Percentiles rank a stretch among this genome's conserved stretches.
These are phyloP conservation scores for Austrolebias charrua DNA, from an alignment of 2,797 vertebrate species.

Conservation along the genomic window DNA sequence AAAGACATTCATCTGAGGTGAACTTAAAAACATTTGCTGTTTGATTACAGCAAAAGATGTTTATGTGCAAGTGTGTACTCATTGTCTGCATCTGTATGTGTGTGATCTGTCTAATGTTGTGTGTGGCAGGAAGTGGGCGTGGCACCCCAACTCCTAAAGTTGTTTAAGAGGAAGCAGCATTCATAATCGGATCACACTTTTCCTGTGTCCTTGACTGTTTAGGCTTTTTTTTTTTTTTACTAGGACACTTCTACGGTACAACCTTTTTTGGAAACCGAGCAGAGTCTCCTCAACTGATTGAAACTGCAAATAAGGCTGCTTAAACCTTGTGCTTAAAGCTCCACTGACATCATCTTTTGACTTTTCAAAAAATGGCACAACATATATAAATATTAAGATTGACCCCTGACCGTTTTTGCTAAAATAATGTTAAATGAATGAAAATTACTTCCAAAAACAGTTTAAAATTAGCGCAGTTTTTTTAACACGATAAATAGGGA, in stretches of 20 bases:
- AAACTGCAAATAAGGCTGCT: too few relatives aligned
- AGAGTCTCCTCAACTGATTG: not conserved
- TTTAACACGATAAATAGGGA: too few relatives aligned
- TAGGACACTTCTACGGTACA: not conserved
- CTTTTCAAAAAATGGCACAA: too few relatives aligned
- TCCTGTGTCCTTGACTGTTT: constrained; percentile 50
- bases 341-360: too few relatives aligned
- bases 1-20: constrained; percentile 2
- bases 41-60: not conserved
- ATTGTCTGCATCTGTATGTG: constrained; percentile 1
- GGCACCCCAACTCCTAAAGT: constrained; percentile 22
- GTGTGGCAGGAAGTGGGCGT: constrained; percentile 57
- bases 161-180: constrained; percentile 58
- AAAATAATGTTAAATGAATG: too few relatives aligned
- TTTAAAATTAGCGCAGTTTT: too few relatives aligned
- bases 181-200: constrained; percentile 48
- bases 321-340: too few relatives aligned
- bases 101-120: constrained; percentile 34
- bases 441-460: too few relatives aligned
- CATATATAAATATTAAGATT: too few relatives aligned
- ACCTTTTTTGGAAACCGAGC: not conserved
- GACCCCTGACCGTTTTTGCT: too few relatives aligned
- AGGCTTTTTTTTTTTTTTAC: constrained; percentile 5
- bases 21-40: constrained; percentile 14
- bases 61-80: constrained; percentile 6